Evolutionary conservation across 30 jellyfish, hydroid and myxozoan species (phyloP), one percentile per base, ranked within the genome.

Genomic region (Turritopsis rubra): DNA sequence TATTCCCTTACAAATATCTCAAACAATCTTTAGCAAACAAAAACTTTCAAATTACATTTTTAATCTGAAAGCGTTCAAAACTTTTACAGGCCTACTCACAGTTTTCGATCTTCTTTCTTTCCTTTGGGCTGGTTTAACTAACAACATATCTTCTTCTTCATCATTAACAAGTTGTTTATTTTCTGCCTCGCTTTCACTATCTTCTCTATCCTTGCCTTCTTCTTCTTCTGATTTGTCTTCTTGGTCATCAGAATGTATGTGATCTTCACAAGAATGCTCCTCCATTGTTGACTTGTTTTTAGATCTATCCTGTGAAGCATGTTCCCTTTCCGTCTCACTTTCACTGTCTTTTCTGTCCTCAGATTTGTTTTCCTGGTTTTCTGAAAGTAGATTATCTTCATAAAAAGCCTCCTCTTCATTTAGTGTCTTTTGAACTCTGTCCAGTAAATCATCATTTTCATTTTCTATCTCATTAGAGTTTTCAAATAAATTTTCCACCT

Each of bases 271-370:
- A 68, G 31, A 23, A 8, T 7, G 9, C 1, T 68, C 30, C 19
- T 68, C 77, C 9, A 7, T 0, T 0, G 16, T 23, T n/a, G 19
- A 23, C 9, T 9, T 27, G 0, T 68, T 68, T 68, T 68, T 68
- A 23, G 9, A n/a, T 68, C 9, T 68, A 68, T 68, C 19, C 28
- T 7, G 9, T 9, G 28, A 9, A 1, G 8, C 8, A 1, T 19
- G 28, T n/a, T 27, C 1, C 9, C 17, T 8, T n/a, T 68, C 77
- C 9, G 77, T 22, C 9, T 68, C 77, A 68, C 77, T 68, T 9
- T 68, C 77, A 68, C 77, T 68, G 21, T 68, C 77, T 7, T 27
- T 19, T n/a, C 77, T 68, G 19, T 68, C 77, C 28, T n/a, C 30
- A 68, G 31, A n/a, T 68, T 68, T 68, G 17, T 19, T 9, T 7